Evolutionary conservation across 2,113 vertebrate species (phyloP).

Genomic region (Ondatra zibethicus): DNA sequence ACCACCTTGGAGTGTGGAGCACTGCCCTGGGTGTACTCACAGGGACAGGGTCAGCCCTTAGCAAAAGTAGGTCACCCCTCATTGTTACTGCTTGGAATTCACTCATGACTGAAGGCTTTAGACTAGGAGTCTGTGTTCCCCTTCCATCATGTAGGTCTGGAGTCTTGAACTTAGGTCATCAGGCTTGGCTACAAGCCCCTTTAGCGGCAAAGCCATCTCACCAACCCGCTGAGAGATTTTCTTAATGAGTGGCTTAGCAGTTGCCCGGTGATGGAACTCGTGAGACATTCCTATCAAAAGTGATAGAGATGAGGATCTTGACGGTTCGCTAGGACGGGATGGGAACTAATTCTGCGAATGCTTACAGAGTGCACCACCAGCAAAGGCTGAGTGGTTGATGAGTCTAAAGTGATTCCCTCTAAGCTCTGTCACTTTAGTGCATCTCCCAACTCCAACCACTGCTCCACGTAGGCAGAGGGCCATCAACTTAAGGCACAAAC

Average conservation of each 20-base stretch:
- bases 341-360: not conserved
- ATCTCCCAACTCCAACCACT: not conserved
- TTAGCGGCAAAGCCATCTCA: not conserved
- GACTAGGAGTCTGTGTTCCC: not conserved
- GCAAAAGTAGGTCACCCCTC: not conserved
- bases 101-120: not conserved
- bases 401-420: not conserved
- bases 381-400: not conserved
- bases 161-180: not conserved
- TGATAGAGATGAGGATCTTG: not conserved
- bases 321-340: not conserved
- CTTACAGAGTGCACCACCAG: not conserved
- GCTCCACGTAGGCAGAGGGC: not conserved
- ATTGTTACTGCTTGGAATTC: not conserved
- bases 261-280: not conserved
- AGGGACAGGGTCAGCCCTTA: accelerated
- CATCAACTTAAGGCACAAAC: not conserved
- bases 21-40: not conserved
- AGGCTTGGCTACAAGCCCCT: not conserved
- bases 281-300: not conserved
- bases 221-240: not conserved
- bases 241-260: not conserved
- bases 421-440: no score
- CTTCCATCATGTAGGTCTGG: not conserved
- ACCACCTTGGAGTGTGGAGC: not conserved